Base-by-base conservation (phyloP, 2,113 vertebrate genomes). In the Narcine bancroftii region DNA sequence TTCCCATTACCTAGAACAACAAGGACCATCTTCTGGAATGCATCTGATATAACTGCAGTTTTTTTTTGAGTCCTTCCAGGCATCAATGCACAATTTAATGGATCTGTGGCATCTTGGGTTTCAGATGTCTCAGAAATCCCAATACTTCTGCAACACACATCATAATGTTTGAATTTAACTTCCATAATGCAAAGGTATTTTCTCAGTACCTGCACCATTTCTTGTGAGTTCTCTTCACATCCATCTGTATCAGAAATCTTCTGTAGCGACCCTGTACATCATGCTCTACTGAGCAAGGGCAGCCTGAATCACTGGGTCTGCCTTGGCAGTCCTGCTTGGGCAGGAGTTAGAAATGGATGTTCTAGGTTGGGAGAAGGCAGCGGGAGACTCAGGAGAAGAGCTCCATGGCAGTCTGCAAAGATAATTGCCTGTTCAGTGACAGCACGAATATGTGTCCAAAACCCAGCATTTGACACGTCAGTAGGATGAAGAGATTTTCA, bases 21-120 rank as follows among this genome's bases (percentile, higher is more conserved):
- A 0, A 97, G 93, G 53, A 95, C 92, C 26, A 97, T 94, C 93
- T 96, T 97, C 94, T 95, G 95, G 94, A 97, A 97, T 53, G 97
- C 96, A 0, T 93, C 89, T 0, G 95, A 94, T 92, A 96, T 47
- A 91, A 96, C 96, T 4, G 96, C 95, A 1, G 94, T 93, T 75
- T 96, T n/a, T n/a, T n/a, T 97, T 94, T 96, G 96, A 5, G 93
- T 93, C 29, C 89, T 95, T 29, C 94, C 94, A 42, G 93, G 93
- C 92, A 94, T 95, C 24, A 26, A 93, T 76, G 95, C 92, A 39
- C 94, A 92, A 63, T 95, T 93, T 0, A 95, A 93, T n/a, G 94
- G 93, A 92, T 94, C 96, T 96, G 94, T 93, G 11, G 50, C 3
- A 0, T 87, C 89, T 5, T 94, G 92, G 3, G 95, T 0, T 29